A percentile compares a stretch with the other conserved stretches of the same genome.
These are phyloP conservation scores for Drosophila varians DNA, from an alignment of 1,140 invertebrate genomes.

Conservation along the genomic window DNA sequence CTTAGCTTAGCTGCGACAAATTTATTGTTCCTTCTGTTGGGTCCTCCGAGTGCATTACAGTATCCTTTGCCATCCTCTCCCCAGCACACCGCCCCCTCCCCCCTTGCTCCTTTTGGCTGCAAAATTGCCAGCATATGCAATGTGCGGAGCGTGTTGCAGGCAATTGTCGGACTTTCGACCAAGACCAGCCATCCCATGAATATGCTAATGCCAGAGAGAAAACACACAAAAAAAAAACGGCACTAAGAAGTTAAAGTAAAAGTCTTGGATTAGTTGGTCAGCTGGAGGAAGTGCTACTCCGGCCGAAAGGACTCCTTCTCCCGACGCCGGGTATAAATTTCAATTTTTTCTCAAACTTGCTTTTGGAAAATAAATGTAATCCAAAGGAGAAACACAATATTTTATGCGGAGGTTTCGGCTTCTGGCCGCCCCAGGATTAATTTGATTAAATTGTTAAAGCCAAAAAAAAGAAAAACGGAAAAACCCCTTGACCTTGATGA, in stretches of 20 bases:
- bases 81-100: not conserved
- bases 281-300: not conserved
- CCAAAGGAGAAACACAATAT: not conserved
- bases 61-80: not conserved
- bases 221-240: not conserved
- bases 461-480: not conserved
- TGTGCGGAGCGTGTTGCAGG: constrained; percentile 24
- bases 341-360: not conserved
- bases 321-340: not conserved
- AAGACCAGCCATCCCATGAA: constrained; percentile 2
- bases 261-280: constrained; percentile 13
- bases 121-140: constrained; percentile 38
- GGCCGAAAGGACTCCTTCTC: not conserved
- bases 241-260: not conserved
- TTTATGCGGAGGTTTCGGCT: not conserved
- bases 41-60: constrained; percentile 12
- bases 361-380: constrained; percentile 1
- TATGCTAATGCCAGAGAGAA: constrained; percentile 29
- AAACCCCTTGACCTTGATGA: not conserved
- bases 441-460: constrained; percentile 1
- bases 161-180: constrained; percentile 13
- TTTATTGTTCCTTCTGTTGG: constrained; percentile 19
- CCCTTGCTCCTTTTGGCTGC: not conserved
- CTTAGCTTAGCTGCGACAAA: constrained; percentile 26
- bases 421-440: not conserved